These are phyloP conservation scores for Takifugu ocellatus DNA, from an alignment of 2,797 vertebrate genomes.

Conservation along the genomic window DNA sequence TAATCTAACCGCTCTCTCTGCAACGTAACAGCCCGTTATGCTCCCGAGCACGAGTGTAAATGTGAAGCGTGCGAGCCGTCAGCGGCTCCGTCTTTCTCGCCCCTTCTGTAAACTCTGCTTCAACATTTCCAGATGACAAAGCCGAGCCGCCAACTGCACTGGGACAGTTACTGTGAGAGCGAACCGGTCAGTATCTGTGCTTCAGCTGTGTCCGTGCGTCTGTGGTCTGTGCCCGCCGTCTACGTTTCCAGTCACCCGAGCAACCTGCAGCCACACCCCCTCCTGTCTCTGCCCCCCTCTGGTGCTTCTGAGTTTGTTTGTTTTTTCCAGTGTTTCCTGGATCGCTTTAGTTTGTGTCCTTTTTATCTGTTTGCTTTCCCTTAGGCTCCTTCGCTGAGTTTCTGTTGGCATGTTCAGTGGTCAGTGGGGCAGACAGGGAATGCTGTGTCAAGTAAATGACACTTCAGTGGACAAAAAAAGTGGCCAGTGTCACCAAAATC, in stretches of 20 bases:
- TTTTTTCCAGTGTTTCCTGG: constrained; percentile 39
- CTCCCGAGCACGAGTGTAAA: constrained; percentile 10
- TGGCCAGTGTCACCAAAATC: no score
- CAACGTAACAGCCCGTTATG: constrained; percentile 31
- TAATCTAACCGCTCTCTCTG: constrained; percentile 7
- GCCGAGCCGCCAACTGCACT: constrained; percentile 86
- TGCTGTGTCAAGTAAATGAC: no score
- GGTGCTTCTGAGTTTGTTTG: constrained; percentile 7
- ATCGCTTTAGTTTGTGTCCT: constrained; percentile 45
- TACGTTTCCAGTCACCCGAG: constrained; percentile 29
- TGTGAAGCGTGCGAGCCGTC: constrained; percentile 20
- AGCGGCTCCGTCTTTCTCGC: constrained; percentile 55
- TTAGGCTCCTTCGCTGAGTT: constrained; percentile 30
- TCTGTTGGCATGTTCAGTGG: constrained; percentile 37
- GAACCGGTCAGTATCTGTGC: constrained; percentile 91
- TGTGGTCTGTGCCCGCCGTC: not conserved
- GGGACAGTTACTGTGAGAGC: constrained; percentile 95
- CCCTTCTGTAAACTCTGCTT: constrained; percentile 62
- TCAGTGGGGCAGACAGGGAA: not conserved
- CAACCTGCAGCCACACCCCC: constrained; percentile 21
- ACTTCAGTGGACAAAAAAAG: no score
- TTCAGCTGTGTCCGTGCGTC: constrained; percentile 24
- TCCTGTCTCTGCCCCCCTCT: constrained; percentile 9
- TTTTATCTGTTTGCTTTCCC: constrained; percentile 39
- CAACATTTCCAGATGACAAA: constrained; percentile 82